Evolutionary conservation across 1,140 invertebrate species (phyloP).

Genomic region (Formica selysi): DNA sequence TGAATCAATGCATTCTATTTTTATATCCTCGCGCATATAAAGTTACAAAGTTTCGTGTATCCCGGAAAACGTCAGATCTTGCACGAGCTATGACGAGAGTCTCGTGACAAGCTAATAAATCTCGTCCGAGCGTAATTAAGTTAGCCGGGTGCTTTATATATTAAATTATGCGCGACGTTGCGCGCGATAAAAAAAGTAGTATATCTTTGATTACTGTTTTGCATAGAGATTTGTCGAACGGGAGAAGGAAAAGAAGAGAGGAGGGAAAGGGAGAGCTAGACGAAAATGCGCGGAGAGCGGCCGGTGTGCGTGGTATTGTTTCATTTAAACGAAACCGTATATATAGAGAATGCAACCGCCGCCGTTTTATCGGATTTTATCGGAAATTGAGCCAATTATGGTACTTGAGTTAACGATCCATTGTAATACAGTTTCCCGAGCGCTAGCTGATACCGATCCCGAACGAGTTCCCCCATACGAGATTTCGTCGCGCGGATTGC

Average conservation of each 20-base stretch:
- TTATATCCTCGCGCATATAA: not conserved
- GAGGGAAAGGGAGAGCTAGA: not conserved
- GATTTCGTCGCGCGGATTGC: slow-evolving; percentile 27
- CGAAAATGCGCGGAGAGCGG: not conserved
- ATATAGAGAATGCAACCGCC: not conserved
- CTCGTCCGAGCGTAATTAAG: slow-evolving; percentile 47
- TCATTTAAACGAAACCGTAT: slow-evolving; percentile 62
- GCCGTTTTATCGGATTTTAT: slow-evolving; percentile 52
- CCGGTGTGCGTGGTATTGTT: slow-evolving; percentile 61
- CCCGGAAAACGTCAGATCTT: not conserved
- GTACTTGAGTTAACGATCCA: slow-evolving; percentile 70
- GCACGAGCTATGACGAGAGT: slow-evolving; percentile 21
- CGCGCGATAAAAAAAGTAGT: slow-evolving; percentile 37
- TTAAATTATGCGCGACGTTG: slow-evolving; percentile 45
- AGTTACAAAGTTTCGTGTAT: not conserved
- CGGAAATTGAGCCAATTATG: slow-evolving; percentile 73
- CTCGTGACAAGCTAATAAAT: slow-evolving; percentile 53
- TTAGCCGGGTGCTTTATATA: slow-evolving; percentile 41
- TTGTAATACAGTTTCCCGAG: slow-evolving; percentile 69
- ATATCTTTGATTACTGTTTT: slow-evolving; percentile 55
- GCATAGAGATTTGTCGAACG: slow-evolving; percentile 29
- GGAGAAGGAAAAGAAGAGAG: not conserved
- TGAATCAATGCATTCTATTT: not conserved
- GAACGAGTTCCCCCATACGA: not conserved
- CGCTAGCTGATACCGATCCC: not conserved